Evolutionary conservation across 2,888 invertebrate genomes (phyloP), one percentile per base, ranked within the genome.

Genomic region (Allygus modestus): DNA sequence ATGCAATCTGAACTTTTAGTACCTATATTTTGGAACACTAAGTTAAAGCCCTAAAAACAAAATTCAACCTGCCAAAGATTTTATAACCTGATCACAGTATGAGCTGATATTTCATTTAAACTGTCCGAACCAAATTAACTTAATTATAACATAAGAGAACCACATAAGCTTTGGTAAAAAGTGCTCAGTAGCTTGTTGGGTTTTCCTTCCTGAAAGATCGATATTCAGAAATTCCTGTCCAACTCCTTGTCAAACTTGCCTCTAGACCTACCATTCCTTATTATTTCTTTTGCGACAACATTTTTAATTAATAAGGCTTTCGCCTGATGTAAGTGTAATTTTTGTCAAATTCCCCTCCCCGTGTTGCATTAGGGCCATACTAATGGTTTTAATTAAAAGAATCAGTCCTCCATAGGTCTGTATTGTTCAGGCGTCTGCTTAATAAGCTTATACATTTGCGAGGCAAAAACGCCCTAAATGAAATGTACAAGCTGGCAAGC

Each of bases 381-480:
- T 79, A 79, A 79, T 79, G 79, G 79, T 79, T 79, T 79, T 79
- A 79, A 79, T 79, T 79, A 79, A 79, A 79, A 79, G 79, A 79
- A 79, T 79, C 79, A 79, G 33, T 79, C 79, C 79, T 79, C 28
- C 51, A 37, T 46, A 58, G 79, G 79, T 79, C 79, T n/a, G 20
- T 37, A 37, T 28, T 54, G 79, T 43, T 46, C 51, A 51, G 46
- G 79, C 58, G 54, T 37, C 37, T 58, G 17, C 54, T 28, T 77
- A 79, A 79, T 79, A 51, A 79, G 79, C 58, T 79, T 79, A 79
- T 79, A 58, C 79, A 79, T 79, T 79, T 58, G 79, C 79, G 51
- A 51, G 51, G 79, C 28, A 28, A 58, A 79, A 79, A 79, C 79
- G 28, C 77, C 46, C 46, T 28, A 77, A 77, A 77, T 77, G 28